Percentiles rank a stretch among this genome's conserved stretches.
phyloP scores from a whole-genome alignment of 2,888 invertebrate genomes.

The Phortica okadai region DNA sequence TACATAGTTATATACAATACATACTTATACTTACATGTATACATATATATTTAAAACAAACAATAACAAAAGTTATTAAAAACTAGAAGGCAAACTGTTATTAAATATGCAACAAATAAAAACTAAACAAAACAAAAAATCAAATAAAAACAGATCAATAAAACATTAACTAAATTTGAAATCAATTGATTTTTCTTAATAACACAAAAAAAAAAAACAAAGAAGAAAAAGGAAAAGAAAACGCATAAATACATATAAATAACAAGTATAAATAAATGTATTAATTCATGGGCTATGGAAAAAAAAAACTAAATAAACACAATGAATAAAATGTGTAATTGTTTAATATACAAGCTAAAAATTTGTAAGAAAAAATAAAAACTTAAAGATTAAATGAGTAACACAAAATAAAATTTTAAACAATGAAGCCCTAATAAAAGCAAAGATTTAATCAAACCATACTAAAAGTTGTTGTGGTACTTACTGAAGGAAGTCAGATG shows the following conservation, averaged over 20 bases:
- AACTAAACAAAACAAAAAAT: conserved; percentile 1
- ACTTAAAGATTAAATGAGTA: conserved; percentile 54
- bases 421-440: conserved; percentile 43
- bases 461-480: conserved; percentile 73
- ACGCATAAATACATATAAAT: conserved; percentile 26
- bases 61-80: neutral
- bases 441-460: conserved; percentile 43
- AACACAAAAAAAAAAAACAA: conserved; percentile 32
- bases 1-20: conserved; percentile 11
- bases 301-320: conserved; percentile 33
- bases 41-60: conserved; percentile 13
- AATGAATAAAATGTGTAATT: conserved; percentile 40
- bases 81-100: conserved; percentile 2
- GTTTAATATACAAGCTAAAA: conserved; percentile 38
- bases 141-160: neutral
- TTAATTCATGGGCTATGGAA: conserved; percentile 38
- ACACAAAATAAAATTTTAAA: conserved; percentile 45
- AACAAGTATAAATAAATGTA: conserved; percentile 45
- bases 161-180: neutral
- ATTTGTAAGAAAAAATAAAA: conserved; percentile 46
- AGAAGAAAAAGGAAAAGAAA: conserved; percentile 35
- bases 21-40: conserved; percentile 1
- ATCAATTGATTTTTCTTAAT: neutral
- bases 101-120: neutral
- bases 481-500: conserved; percentile 70